These are phyloP conservation scores for Gallinago stenura DNA, from an alignment of 2,797 vertebrate genomes.

Conservation along the genomic window DNA sequence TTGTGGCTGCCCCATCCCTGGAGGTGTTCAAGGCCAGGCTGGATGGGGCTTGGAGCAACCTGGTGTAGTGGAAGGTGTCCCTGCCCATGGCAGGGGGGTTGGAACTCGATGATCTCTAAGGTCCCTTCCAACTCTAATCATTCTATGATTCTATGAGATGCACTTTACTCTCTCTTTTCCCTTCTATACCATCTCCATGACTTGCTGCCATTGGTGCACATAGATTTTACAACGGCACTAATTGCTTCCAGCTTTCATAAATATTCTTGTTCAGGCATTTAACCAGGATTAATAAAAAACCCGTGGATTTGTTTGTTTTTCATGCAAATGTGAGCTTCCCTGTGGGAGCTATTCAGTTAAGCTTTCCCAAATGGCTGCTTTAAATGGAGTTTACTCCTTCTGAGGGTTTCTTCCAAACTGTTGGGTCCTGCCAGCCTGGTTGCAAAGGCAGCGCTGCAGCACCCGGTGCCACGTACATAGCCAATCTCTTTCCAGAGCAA, in stretches of 20 bases:
- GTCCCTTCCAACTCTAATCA: no score
- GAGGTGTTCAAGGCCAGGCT: neutral
- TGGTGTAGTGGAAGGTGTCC: no score
- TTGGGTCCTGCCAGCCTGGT: neutral
- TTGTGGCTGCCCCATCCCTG: neutral
- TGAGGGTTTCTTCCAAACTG: neutral
- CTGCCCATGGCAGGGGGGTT: no score
- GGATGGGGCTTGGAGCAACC: neutral
- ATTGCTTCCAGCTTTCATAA: conserved; percentile 71
- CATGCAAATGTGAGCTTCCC: conserved; percentile 63
- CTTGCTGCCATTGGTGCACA: conserved; percentile 12
- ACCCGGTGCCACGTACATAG: rapidly evolving
- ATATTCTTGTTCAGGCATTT: conserved; percentile 51
- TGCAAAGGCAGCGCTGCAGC: neutral
- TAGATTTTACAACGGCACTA: conserved; percentile 50
- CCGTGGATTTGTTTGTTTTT: conserved; percentile 44
- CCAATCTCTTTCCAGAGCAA: neutral
- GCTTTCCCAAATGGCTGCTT: conserved; percentile 27
- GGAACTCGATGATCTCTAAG: no score
- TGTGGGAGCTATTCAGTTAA: conserved; percentile 54
- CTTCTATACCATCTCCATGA: neutral
- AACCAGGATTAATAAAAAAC: conserved; percentile 68
- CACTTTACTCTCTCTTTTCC: neutral
- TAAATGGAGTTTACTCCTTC: conserved; percentile 53
- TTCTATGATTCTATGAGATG: neutral